These are phyloP conservation scores for Rhopilema esculentum DNA, from an alignment of 30 jellyfish, hydroid and myxozoan genomes.

Conservation along the genomic window DNA sequence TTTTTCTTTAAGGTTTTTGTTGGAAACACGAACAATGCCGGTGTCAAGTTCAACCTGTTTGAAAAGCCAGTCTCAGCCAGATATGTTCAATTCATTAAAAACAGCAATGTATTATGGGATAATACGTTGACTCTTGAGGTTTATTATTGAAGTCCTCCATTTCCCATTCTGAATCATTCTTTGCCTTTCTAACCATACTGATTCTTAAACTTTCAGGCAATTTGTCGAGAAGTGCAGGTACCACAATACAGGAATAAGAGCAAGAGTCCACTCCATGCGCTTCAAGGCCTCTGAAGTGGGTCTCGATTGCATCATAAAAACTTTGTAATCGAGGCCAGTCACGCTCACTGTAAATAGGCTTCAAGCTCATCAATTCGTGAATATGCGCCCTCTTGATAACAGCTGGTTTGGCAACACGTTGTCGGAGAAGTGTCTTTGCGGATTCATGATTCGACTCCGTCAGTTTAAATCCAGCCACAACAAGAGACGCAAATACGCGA, in stretches of 20 bases:
- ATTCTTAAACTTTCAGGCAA: conserved; percentile 4
- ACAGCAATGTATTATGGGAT: too few relatives aligned
- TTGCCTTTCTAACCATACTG: conserved; percentile 19
- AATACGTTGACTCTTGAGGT: too few relatives aligned
- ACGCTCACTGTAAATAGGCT: neutral
- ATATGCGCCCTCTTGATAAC: conserved; percentile 2
- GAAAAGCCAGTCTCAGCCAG: too few relatives aligned
- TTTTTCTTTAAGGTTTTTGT: too few relatives aligned
- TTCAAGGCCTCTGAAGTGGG: conserved; percentile 6
- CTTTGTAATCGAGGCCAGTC: neutral
- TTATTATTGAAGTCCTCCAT: too few relatives aligned
- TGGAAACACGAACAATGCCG: too few relatives aligned
- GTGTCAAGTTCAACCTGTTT: too few relatives aligned
- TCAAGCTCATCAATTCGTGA: conserved; percentile 3
- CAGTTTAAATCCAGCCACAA: conserved; percentile 17
- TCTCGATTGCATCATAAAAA: conserved; percentile 1
- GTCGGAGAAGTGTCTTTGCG: conserved; percentile 9
- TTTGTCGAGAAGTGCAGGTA: conserved; percentile 28
- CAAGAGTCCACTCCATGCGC: neutral
- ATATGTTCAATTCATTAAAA: too few relatives aligned
- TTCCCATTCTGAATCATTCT: too few relatives aligned
- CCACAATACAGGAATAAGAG: conserved; percentile 11
- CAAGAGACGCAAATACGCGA: conserved; percentile 13
- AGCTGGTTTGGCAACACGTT: conserved; percentile 1
- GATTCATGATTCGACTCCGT: conserved; percentile 1